These are phyloP conservation scores for Datnioides undecimradiatus DNA, from an alignment of 2,113 vertebrate genomes.

Conservation along the genomic window DNA sequence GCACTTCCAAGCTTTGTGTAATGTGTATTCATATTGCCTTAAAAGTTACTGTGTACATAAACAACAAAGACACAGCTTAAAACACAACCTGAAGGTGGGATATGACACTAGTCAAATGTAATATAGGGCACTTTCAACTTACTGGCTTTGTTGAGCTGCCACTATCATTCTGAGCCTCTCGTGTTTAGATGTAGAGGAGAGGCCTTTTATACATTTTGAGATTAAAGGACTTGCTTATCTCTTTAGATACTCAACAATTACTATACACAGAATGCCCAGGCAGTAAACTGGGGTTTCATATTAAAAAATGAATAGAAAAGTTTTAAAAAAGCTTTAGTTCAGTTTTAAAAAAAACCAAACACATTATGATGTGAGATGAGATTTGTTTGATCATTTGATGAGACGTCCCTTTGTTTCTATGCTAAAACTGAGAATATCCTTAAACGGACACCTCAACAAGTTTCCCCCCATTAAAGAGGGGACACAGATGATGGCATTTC, in stretches of 20 bases:
- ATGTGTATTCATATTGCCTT: neutral
- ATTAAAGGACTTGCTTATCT: neutral
- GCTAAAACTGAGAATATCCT: neutral
- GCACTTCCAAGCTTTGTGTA: neutral
- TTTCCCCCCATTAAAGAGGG: neutral
- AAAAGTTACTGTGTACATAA: neutral
- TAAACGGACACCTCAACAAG: neutral
- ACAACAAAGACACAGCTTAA: neutral
- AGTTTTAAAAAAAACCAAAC: neutral
- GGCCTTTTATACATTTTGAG: neutral
- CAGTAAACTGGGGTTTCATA: too few species aligned
- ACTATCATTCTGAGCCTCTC: neutral
- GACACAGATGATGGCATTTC: conserved; percentile 11
- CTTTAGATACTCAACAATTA: neutral
- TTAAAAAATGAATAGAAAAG: neutral
- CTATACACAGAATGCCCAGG: neutral
- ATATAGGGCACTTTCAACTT: neutral
- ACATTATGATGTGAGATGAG: neutral
- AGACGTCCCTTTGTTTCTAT: neutral
- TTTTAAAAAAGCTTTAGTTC: too few species aligned
- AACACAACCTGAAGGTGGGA: neutral
- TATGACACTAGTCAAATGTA: too few species aligned
- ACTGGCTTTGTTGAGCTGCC: neutral
- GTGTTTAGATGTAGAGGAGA: neutral
- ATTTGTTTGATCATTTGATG: neutral